Base-by-base conservation (phyloP, 2,113 vertebrate species). In the Callospermophilus lateralis region DNA sequence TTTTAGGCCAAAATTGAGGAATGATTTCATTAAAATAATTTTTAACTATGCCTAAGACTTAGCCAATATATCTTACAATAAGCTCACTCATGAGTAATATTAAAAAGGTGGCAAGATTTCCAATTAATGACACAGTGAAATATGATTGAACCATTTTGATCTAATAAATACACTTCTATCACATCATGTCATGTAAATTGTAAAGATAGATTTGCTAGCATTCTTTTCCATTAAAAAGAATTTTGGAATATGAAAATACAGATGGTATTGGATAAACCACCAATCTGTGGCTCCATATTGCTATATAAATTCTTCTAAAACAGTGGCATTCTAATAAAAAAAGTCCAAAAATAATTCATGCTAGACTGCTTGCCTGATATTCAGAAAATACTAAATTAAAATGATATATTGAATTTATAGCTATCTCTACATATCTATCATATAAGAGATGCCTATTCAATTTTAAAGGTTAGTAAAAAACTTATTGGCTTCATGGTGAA, bases 361-460 rank as follows among this genome's bases (percentile, higher is more conserved):
- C 11, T 78, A 67, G 1, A 22, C 28, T 67, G 2, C 16, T 81
- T 86, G 4, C 4, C 45, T 68, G 16, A 4, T 95, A 26, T 42
- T 74, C 55, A 77, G 11, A 67, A 95, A 58, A 78, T 34, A 28
- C 1, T 22, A 85, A 92, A n/a, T 89, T 65, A 76, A 92, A 90
- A 63, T 61, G 16, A 8, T 12, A 22, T 13, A 37, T 58, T 34
- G 6, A 26, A 9, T 67, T 77, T 15, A 39, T 17, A 55, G 30
- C 2, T 16, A 9, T 5, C 2, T 45, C 19, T 12, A 30, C 11
- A 28, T 24, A 32, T 2, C 5, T 39, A 34, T 10, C 30, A 12
- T 8, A 3, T 16, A 72, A 42, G 42, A 32, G 12, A 32, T 24
- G 3, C 6, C 13, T 26, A 8, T 61, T 68, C 20, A 20, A 55